phyloP scores from a whole-genome alignment of 2,888 invertebrate genomes.

The Lathronympha strigana region DNA sequence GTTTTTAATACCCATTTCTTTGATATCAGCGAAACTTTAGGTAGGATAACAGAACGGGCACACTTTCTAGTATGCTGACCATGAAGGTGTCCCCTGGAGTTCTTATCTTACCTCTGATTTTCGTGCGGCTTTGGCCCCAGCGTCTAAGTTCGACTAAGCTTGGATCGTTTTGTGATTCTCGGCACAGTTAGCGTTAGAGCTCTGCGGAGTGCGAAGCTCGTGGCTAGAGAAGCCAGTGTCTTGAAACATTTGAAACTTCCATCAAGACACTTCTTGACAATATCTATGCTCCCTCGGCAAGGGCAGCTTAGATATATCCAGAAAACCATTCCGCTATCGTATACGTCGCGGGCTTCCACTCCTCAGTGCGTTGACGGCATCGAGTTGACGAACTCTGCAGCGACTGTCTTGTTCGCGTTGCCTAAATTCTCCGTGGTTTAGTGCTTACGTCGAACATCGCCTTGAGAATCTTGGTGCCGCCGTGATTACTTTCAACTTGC shows the following conservation, averaged over 20 bases:
- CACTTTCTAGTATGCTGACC: constrained; percentile 14
- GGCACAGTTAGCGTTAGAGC: neutral
- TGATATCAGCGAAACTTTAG: constrained; percentile 1
- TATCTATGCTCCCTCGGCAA: neutral
- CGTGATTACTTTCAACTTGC: neutral
- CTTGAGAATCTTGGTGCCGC: constrained; percentile 1
- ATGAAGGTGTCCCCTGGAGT: neutral
- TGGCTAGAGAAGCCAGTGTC: neutral
- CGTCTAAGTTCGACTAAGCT: neutral
- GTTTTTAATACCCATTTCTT: neutral
- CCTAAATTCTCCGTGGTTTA: neutral
- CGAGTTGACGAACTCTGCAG: neutral
- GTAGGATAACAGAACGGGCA: neutral
- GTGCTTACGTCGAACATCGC: neutral
- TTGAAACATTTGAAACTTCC: neutral
- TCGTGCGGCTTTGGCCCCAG: neutral
- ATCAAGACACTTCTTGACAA: constrained; percentile 1
- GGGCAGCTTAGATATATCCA: neutral
- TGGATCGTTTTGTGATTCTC: constrained; percentile 8
- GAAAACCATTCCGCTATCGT: neutral
- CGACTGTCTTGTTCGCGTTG: neutral
- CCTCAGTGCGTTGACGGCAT: neutral
- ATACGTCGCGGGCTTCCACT: constrained; percentile 9
- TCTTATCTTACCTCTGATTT: constrained; percentile 1
- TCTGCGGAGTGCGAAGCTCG: neutral